phyloP scores from a whole-genome alignment of 2,113 vertebrate genomes.

The Tautogolabrus adspersus region DNA sequence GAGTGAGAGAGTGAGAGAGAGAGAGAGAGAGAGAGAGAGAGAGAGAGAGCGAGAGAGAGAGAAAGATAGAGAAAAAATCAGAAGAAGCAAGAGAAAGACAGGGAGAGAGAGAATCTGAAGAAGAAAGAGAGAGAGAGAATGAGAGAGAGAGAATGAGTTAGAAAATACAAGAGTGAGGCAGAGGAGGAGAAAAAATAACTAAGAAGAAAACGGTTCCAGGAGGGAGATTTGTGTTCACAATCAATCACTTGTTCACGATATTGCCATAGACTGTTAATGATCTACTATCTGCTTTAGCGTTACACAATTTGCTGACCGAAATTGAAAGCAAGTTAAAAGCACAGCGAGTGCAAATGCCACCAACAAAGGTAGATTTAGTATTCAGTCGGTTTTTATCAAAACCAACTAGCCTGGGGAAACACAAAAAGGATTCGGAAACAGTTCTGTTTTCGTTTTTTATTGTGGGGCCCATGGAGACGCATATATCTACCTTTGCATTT shows the following conservation, averaged over 20 bases:
- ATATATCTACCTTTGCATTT: slow-evolving; percentile 48
- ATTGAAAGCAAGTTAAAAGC: slow-evolving; percentile 23
- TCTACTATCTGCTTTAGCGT: slow-evolving; percentile 34
- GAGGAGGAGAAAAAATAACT: neutral
- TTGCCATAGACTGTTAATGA: slow-evolving; percentile 55
- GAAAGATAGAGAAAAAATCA: slow-evolving; percentile 4
- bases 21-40: neutral
- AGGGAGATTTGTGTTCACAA: slow-evolving; percentile 43
- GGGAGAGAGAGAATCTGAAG: slow-evolving; percentile 9
- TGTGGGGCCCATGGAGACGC: slow-evolving; percentile 23
- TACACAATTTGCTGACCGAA: slow-evolving; percentile 44
- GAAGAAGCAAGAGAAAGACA: neutral
- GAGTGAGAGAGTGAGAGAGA: slow-evolving; percentile 28
- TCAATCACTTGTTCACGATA: slow-evolving; percentile 41
- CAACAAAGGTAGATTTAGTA: slow-evolving; percentile 62
- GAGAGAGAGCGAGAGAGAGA: slow-evolving; percentile 7
- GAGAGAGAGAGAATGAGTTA: slow-evolving; percentile 28
- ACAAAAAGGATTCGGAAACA: slow-evolving; percentile 59
- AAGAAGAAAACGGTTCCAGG: slow-evolving; percentile 15
- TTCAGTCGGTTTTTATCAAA: slow-evolving; percentile 69
- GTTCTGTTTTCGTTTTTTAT: slow-evolving; percentile 31
- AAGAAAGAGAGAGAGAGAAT: slow-evolving; percentile 8
- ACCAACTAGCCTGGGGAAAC: slow-evolving; percentile 68
- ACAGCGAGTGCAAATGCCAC: slow-evolving; percentile 33
- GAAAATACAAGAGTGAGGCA: slow-evolving; percentile 14